These are phyloP conservation scores for Euleptes europaea DNA, from an alignment of 2,113 vertebrate genomes.

Conservation along the genomic window DNA sequence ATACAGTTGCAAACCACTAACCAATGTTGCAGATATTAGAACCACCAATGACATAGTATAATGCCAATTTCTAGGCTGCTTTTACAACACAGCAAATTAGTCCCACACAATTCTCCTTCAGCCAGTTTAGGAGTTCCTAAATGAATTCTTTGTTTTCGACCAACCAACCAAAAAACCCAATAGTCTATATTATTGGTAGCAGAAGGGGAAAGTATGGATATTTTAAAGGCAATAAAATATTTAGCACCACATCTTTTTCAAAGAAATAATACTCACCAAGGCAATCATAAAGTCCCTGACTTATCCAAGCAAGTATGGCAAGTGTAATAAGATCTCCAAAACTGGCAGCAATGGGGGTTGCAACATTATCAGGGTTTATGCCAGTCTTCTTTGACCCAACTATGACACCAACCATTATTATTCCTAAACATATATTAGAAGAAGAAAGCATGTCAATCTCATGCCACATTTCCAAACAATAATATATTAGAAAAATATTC, in stretches of 20 bases:
- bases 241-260: not conserved
- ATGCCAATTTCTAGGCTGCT: not conserved
- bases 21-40: too few species aligned
- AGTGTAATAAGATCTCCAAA: constrained; percentile 97
- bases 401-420: constrained; percentile 98
- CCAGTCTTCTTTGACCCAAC: constrained; percentile 98
- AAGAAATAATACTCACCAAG: constrained; percentile 82
- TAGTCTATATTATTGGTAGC: not conserved
- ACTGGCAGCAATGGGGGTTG: constrained; percentile 95
- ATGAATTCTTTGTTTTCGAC: not conserved
- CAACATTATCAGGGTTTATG: constrained; percentile 97
- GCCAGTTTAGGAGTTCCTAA: constrained; percentile 7
- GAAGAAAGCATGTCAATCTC: not conserved
- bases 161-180: not conserved
- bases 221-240: not conserved
- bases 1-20: too few species aligned
- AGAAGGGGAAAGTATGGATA: not conserved
- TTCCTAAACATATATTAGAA: constrained; percentile 74
- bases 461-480: constrained; percentile 11
- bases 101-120: not conserved
- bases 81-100: not conserved
- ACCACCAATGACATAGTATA: too few species aligned
- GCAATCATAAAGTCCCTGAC: constrained; percentile 93
- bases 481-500: constrained; percentile 2
- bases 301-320: constrained; percentile 96